A percentile compares a stretch with the other conserved stretches of the same genome.
Conservation (phyloP, 2,888 invertebrate genomes). For the Drosophila prolongata region DNA sequence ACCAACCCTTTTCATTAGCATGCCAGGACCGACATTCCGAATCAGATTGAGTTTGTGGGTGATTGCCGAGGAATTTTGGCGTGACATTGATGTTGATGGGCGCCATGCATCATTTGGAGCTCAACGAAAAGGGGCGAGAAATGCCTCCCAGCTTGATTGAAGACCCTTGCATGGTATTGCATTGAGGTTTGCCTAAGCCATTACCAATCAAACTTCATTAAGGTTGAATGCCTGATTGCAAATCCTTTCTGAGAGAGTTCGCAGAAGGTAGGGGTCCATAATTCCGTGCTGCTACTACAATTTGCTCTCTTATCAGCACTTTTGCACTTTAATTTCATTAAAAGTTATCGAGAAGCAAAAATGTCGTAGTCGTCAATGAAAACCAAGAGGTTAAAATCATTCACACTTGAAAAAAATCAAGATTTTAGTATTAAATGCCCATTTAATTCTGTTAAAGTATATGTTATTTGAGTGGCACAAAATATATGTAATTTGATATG, state of each 20-base stretch:
- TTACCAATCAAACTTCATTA: constrained; percentile 41
- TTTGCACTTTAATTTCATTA: constrained; percentile 47
- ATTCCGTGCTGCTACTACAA: not conserved
- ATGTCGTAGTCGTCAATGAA: not conserved
- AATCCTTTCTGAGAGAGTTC: not conserved
- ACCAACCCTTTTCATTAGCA: constrained; percentile 58
- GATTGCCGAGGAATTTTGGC: constrained; percentile 28
- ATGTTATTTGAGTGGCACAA: no score
- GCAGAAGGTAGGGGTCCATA: not conserved
- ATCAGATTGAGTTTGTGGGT: constrained; percentile 23
- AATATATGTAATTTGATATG: no score
- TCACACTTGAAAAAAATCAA: no score
- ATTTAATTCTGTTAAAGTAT: no score
- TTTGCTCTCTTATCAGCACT: not conserved
- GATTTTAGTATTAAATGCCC: no score
- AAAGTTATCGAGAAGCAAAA: constrained; percentile 3
- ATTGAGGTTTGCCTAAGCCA: constrained; percentile 20
- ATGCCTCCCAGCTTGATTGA: constrained; percentile 22
- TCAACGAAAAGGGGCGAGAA: not conserved
- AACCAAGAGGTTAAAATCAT: no score
- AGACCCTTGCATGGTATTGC: constrained; percentile 30
- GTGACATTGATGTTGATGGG: constrained; percentile 54
- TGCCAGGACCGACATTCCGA: constrained; percentile 22
- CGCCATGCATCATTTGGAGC: constrained; percentile 12
- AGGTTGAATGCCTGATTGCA: constrained; percentile 24